phyloP scores from a whole-genome alignment of 2,888 invertebrate genomes.

The Limnephilus lunatus region DNA sequence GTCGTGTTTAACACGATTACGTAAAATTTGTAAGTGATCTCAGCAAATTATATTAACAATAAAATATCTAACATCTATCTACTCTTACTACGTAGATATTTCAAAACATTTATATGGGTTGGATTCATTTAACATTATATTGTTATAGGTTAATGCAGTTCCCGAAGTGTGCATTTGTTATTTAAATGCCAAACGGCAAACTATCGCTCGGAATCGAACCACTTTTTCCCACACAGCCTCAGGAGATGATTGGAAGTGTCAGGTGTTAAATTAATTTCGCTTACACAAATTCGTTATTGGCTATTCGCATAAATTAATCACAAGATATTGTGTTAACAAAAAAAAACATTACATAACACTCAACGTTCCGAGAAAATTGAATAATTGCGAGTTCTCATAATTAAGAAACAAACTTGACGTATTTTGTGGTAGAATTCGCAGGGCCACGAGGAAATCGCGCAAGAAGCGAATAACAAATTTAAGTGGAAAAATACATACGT shows the following conservation, averaged over 20 bases:
- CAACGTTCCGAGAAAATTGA: constrained; percentile 26
- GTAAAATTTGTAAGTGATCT: neutral
- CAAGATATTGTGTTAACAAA: constrained; percentile 17
- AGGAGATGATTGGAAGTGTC: constrained; percentile 40
- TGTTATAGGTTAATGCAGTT: neutral
- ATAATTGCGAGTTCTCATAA: constrained; percentile 14
- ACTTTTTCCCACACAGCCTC: constrained; percentile 26
- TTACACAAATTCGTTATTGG: constrained; percentile 41
- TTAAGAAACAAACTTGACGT: constrained; percentile 28
- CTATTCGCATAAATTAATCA: constrained; percentile 45
- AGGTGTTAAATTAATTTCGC: constrained; percentile 48
- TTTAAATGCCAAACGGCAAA: neutral
- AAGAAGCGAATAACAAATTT: neutral
- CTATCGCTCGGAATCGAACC: constrained; percentile 2
- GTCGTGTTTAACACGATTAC: neutral
- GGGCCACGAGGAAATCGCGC: neutral
- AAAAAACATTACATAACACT: constrained; percentile 14
- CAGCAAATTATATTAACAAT: neutral
- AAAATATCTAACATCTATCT: neutral
- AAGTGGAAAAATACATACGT: neutral
- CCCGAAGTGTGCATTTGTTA: neutral
- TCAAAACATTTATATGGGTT: neutral
- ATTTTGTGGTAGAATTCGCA: neutral
- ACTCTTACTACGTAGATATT: neutral
- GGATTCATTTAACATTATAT: neutral